These are phyloP conservation scores for Ypsolopha scabrella DNA, from an alignment of 2,888 invertebrate genomes.

Conservation along the genomic window DNA sequence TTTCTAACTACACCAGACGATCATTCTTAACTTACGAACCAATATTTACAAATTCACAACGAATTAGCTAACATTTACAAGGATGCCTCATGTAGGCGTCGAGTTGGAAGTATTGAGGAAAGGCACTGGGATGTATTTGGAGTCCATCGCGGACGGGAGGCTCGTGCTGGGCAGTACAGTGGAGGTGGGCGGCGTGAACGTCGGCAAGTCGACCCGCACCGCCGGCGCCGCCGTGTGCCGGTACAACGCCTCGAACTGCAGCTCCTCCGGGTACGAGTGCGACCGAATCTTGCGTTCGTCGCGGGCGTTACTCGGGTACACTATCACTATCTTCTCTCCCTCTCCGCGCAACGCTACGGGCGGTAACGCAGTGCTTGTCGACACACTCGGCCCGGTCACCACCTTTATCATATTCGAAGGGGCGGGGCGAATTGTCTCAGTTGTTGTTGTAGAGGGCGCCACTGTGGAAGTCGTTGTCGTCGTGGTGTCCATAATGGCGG, in stretches of 20 bases:
- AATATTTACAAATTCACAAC: conserved; percentile 1
- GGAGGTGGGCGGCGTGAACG: conserved; percentile 60
- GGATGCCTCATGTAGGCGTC: conserved; percentile 7
- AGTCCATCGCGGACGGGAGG: conserved; percentile 15
- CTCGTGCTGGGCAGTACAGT: conserved; percentile 21
- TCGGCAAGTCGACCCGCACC: conserved; percentile 70
- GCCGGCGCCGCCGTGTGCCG: conserved; percentile 43
- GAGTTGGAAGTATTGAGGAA: conserved; percentile 24
- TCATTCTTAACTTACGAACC: neutral
- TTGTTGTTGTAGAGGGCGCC: conserved; percentile 24
- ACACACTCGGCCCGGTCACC: conserved; percentile 38
- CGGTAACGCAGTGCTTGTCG: conserved; percentile 54
- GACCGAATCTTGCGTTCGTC: conserved; percentile 62
- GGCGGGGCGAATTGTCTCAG: conserved; percentile 34
- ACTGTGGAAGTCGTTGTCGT: conserved; percentile 25
- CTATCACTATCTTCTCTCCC: conserved; percentile 59
- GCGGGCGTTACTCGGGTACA: conserved; percentile 61
- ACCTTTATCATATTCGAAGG: conserved; percentile 50
- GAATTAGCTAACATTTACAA: neutral
- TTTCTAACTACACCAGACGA: neutral
- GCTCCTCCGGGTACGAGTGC: conserved; percentile 59
- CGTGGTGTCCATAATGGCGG: conserved; percentile 39
- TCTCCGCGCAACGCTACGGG: conserved; percentile 52
- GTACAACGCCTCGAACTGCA: conserved; percentile 63
- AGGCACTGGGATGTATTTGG: conserved; percentile 37